These are phyloP conservation scores for Hypotaenidia okinawae DNA, from an alignment of 2,797 vertebrate genomes.

Conservation along the genomic window DNA sequence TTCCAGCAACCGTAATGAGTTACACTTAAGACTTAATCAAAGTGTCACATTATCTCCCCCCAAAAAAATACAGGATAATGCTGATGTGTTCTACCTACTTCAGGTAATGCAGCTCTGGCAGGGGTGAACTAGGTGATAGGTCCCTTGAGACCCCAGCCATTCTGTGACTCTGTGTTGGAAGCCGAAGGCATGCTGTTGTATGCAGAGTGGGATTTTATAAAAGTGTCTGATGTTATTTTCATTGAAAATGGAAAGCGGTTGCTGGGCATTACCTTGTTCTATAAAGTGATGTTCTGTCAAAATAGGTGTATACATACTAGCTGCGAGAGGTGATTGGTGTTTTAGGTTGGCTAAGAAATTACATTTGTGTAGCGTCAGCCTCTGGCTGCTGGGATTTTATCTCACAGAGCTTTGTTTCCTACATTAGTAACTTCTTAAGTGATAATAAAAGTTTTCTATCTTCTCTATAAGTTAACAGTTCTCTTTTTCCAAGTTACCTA, in stretches of 20 bases:
- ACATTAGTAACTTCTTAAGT: not conserved
- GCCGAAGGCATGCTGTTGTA: fast-evolving
- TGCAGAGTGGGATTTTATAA: not conserved
- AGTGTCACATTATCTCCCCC: fast-evolving
- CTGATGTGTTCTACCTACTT: not conserved
- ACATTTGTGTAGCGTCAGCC: not conserved
- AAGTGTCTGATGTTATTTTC: not conserved
- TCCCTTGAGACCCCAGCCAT: too few species aligned
- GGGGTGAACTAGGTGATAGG: too few species aligned
- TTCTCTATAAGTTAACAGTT: not conserved
- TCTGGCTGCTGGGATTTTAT: not conserved
- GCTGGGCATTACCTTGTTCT: fast-evolving
- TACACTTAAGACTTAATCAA: fast-evolving
- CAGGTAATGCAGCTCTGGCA: too few species aligned
- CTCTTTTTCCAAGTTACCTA: not conserved
- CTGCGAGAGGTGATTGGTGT: not conserved
- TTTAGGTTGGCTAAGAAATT: not conserved
- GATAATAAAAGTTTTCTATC: not conserved
- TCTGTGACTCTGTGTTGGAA: not conserved
- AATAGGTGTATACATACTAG: not conserved
- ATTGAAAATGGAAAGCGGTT: not conserved
- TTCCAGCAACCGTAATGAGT: not conserved
- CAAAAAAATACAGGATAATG: not conserved
- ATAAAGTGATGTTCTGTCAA: not conserved
- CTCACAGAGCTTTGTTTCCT: not conserved